These are phyloP conservation scores for Emydocephalus ijimae DNA, from an alignment of 2,113 vertebrate genomes.

Conservation along the genomic window DNA sequence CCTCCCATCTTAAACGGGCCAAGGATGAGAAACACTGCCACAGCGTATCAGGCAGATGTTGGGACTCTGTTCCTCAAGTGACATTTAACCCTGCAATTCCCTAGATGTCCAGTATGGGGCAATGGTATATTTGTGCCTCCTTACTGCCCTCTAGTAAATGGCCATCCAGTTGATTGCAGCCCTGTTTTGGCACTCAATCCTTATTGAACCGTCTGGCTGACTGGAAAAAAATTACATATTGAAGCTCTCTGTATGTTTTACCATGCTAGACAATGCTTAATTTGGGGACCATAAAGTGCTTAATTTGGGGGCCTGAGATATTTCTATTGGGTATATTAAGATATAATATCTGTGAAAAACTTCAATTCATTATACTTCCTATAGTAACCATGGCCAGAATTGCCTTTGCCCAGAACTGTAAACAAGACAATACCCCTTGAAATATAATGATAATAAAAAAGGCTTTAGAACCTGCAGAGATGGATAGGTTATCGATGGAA, in stretches of 20 bases:
- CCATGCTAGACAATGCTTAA: accelerated
- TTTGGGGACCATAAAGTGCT: too few species aligned
- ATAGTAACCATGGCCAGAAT: too few species aligned
- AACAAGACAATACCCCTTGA: too few species aligned
- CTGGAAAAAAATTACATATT: not conserved
- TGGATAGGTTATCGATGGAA: too few species aligned
- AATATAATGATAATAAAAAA: too few species aligned
- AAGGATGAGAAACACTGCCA: not conserved
- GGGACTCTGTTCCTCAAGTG: not conserved
- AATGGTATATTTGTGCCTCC: not conserved
- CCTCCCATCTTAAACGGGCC: not conserved
- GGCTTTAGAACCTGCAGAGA: too few species aligned
- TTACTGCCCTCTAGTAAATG: not conserved
- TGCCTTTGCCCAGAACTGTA: too few species aligned
- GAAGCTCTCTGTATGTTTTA: not conserved
- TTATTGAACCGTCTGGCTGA: accelerated
- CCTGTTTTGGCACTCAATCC: not conserved
- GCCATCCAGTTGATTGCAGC: not conserved
- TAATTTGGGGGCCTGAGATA: too few species aligned
- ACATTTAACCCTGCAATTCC: not conserved
- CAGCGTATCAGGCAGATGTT: not conserved
- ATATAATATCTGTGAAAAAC: too few species aligned
- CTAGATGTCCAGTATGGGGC: not conserved
- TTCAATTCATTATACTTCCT: too few species aligned
- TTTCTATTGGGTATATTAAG: too few species aligned